Percentiles rank a stretch among this genome's conserved stretches.
Evolutionary conservation across 1,140 invertebrate genomes (phyloP).

Genomic region (Zaprionus ghesquierei): DNA sequence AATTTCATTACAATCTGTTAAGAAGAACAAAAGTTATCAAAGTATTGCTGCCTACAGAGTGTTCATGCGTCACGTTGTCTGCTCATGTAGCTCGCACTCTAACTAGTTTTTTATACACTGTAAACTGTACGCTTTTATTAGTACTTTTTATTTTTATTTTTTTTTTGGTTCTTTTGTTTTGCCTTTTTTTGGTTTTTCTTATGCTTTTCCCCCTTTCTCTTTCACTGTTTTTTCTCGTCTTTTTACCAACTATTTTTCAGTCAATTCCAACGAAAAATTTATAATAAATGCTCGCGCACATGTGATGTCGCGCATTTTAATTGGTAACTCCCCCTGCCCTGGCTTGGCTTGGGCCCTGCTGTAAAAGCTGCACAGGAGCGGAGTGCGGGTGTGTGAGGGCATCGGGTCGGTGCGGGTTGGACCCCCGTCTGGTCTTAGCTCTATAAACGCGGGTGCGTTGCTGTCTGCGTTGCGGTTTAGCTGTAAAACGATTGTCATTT

Average conservation of each 20-base stretch:
- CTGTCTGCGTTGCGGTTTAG: slow-evolving; percentile 51
- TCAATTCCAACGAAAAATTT: slow-evolving; percentile 77
- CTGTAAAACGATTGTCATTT: slow-evolving; percentile 69
- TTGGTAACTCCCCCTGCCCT: slow-evolving; percentile 51
- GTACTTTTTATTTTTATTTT: neutral
- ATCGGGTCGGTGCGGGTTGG: neutral
- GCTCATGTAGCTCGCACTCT: neutral
- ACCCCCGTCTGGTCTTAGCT: slow-evolving; percentile 15
- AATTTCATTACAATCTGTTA: neutral
- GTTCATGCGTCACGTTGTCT: neutral
- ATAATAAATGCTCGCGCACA: slow-evolving; percentile 77
- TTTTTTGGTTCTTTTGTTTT: neutral
- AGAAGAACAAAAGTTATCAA: neutral
- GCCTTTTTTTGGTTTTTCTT: slow-evolving; percentile 11
- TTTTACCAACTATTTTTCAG: slow-evolving; percentile 73
- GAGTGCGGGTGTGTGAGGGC: neutral
- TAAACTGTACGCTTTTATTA: slow-evolving; percentile 3
- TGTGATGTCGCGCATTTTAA: slow-evolving; percentile 79
- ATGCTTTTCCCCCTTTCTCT: neutral
- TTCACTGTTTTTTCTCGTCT: neutral
- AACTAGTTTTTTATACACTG: slow-evolving; percentile 13
- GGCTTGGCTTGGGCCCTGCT: slow-evolving; percentile 7
- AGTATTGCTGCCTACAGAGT: neutral
- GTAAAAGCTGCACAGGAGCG: neutral
- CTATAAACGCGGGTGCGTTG: slow-evolving; percentile 35